Percentiles rank a stretch among this genome's conserved stretches.
Evolutionary conservation across 2,113 vertebrate species (phyloP).

Genomic region (Ochotona curzoniae): DNA sequence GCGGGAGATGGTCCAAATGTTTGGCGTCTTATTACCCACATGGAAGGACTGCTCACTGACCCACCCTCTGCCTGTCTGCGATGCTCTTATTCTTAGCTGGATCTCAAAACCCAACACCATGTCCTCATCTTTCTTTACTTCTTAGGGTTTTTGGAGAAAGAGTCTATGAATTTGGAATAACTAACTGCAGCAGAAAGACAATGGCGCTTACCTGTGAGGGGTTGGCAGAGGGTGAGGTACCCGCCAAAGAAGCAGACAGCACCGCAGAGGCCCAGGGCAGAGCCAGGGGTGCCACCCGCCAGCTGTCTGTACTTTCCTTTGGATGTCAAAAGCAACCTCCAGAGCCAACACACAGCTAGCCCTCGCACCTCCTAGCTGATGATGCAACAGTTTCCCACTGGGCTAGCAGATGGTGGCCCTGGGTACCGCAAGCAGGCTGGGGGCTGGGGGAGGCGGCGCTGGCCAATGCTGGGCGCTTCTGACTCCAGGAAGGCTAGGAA

Average conservation of each 20-base stretch:
- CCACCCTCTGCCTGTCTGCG: no score
- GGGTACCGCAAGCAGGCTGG: background rate
- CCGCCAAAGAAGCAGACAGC: background rate
- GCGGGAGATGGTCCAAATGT: no score
- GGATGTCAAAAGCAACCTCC: slow-evolving; percentile 2
- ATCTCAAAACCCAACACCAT: slow-evolving; percentile 46
- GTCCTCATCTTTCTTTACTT: slow-evolving; percentile 18
- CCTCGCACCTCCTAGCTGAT: slow-evolving; percentile 22
- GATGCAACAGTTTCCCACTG: background rate
- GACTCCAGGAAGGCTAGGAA: background rate
- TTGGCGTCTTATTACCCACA: no score
- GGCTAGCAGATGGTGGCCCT: slow-evolving; percentile 6
- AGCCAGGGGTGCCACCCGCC: background rate
- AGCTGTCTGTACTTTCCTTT: background rate
- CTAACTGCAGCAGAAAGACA: background rate
- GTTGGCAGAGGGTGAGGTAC: background rate
- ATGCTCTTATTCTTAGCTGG: background rate
- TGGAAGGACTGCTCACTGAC: no score
- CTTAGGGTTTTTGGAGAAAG: slow-evolving; percentile 47
- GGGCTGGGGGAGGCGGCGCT: background rate
- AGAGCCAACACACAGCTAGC: background rate
- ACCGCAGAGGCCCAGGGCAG: background rate
- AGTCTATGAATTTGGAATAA: slow-evolving; percentile 2
- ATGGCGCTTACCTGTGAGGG: slow-evolving; percentile 19
- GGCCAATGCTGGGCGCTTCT: background rate